Percentiles rank a stretch among this genome's conserved stretches.
These are phyloP conservation scores for Mesocricetus auratus DNA, from an alignment of 2,113 vertebrate genomes.

Conservation along the genomic window DNA sequence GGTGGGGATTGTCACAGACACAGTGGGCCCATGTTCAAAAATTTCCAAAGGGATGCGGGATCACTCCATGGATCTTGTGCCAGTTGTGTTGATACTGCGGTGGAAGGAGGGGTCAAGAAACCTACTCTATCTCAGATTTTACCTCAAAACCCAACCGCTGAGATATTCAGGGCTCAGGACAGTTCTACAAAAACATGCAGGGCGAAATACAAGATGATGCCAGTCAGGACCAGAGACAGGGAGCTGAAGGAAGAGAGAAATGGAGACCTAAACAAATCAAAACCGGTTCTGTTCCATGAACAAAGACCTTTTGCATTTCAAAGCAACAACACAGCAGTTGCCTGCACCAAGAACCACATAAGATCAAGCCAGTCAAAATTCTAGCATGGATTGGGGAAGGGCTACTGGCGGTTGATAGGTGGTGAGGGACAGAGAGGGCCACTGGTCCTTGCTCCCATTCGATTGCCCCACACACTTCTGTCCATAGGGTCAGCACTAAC, in stretches of 20 bases:
- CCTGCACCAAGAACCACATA: not conserved
- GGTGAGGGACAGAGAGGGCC: not conserved
- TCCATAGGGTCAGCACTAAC: not conserved
- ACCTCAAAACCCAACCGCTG: not conserved
- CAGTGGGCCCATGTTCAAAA: not conserved
- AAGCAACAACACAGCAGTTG: not conserved
- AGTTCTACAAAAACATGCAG: not conserved
- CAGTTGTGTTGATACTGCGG: not conserved
- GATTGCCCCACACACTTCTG: too few species aligned
- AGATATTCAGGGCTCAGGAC: not conserved
- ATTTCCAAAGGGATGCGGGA: not conserved
- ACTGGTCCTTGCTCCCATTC: not conserved
- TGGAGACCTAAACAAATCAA: not conserved
- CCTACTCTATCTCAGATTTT: not conserved
- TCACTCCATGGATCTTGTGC: not conserved
- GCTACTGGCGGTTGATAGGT: not conserved
- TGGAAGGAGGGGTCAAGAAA: rapidly evolving
- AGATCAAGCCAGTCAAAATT: not conserved
- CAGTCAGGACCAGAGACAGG: rapidly evolving
- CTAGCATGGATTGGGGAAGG: too few species aligned
- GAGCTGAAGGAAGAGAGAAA: not conserved
- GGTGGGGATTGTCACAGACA: not conserved
- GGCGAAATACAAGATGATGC: not conserved
- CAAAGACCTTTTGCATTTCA: not conserved
- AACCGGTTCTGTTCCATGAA: not conserved